Base-by-base conservation (phyloP, 2,797 vertebrate genomes). In the Alosa sapidissima region DNA sequence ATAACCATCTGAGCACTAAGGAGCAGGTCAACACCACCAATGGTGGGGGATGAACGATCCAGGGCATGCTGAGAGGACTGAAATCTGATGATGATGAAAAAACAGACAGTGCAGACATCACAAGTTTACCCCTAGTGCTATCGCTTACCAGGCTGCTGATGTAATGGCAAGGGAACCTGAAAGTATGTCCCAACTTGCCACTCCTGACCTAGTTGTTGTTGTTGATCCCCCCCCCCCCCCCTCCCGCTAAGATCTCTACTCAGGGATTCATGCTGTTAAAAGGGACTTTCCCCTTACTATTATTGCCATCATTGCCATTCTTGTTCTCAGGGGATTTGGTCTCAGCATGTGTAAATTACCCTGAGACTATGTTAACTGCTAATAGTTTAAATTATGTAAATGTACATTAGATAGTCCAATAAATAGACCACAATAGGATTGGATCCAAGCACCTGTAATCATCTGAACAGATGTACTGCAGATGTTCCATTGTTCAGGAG, bases 31-130 rank as follows among this genome's bases (percentile, higher is more conserved):
- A 19, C 47, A 45, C 19, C 68, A 16, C 33, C 13, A 41, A 19
- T 33, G 36, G 36, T 36, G 45, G 24, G 5, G 72, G 41, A 7
- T 19, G 47, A 45, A 6, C 7, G 14, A 47, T 47, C 72, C 19
- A 5, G 19, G 14, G 72, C 41, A 45, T 78, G 72, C 72, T 78
- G 72, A 78, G 72, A 11, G 21, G 72, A 19, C 72, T 78, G 72
- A 78, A 78, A 78, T 78, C 72, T 47, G 72, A 78, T 78, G 36
- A 78, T 21, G 72, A n/a, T 41, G 45, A 78, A 78, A 78, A 45
- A 47, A 78, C 72, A 78, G 41, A 36, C 65, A 47, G 72, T 78
- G 72, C 72, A 78, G 72, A 78, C 72, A 78, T 78, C 72, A 78
- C 72, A 78, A 78, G 72, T 72, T 62, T 72, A 41, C 33, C 72